Base-by-base conservation (phyloP, 2,888 invertebrate genomes). In the Synergus japonicus region DNA sequence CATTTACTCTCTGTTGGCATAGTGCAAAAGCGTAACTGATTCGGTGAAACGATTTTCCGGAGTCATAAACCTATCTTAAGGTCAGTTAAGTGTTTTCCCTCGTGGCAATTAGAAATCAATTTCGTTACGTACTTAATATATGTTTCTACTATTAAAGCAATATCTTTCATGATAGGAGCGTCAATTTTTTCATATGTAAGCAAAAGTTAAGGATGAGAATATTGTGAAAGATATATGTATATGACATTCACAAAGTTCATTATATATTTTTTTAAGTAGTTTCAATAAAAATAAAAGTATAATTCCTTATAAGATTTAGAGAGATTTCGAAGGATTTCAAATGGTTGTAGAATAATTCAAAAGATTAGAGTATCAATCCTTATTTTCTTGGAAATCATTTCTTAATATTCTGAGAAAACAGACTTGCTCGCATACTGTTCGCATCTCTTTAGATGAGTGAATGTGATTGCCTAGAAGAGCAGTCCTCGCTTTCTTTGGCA, bases 11-110 rank as follows among this genome's bases (percentile, higher is more conserved):
- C 37, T 69, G 69, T 73, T 73, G n/a, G 73, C 37, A 54, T n/a
- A 73, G 10, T 29, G 73, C 54, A 73, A 73, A 73, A 73, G 73
- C 73, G 73, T 73, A 73, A 73, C 73, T 49, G 73, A 73, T 73
- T 73, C 73, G 54, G 54, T 73, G 37, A 73, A 73, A 73, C 46
- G 73, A 73, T 73, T 73, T 73, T 73, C 73, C 73, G 73, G 73
- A 73, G 73, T 73, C 73, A 54, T 73, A 73, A 73, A 73, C 73
- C 49, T 73, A 54, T 73, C 73, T 13, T 73, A 41, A 73, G 73
- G 73, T 73, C 73, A 73, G 73, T 73, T 73, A 73, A 54, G 54
- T 73, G 49, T 73, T 73, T 54, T 54, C 73, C 54, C 73, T 37
- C 54, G 46, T 54, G 54, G 73, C 73, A 73, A 73, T 73, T 73